Evolutionary conservation across 2,888 invertebrate species (phyloP).

Genomic region (Rotaria socialis): DNA sequence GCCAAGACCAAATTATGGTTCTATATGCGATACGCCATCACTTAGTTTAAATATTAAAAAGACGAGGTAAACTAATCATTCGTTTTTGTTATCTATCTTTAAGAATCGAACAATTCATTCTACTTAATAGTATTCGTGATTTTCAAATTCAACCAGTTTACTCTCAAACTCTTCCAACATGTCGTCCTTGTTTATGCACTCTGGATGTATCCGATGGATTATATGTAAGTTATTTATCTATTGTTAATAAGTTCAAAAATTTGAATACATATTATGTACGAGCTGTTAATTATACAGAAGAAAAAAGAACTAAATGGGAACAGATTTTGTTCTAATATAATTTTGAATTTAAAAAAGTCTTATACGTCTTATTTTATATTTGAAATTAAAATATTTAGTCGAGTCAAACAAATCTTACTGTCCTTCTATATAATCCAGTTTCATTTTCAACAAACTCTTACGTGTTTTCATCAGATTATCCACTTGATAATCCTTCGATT

Average conservation of each 20-base stretch:
- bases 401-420: background rate
- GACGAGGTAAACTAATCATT: background rate
- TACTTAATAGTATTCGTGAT: background rate
- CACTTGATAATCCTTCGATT: background rate
- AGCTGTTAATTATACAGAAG: too few species aligned
- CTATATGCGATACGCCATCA: background rate
- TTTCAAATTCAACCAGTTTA: constrained; percentile 31
- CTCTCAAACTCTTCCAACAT: background rate
- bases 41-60: background rate
- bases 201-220: constrained; percentile 22
- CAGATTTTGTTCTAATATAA: too few species aligned
- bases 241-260: too few species aligned
- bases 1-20: background rate
- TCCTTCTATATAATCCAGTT: background rate
- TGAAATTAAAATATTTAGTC: background rate
- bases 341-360: too few species aligned
- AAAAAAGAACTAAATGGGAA: too few species aligned
- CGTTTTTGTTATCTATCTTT: background rate
- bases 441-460: background rate
- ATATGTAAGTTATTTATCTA: background rate
- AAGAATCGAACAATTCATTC: background rate
- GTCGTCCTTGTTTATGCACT: background rate
- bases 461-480: background rate
- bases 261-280: too few species aligned
- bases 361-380: too few species aligned